A percentile compares a stretch with the other conserved stretches of the same genome.
Conservation (phyloP, 1,140 invertebrate genomes). For the Xylocopa sonorina region DNA sequence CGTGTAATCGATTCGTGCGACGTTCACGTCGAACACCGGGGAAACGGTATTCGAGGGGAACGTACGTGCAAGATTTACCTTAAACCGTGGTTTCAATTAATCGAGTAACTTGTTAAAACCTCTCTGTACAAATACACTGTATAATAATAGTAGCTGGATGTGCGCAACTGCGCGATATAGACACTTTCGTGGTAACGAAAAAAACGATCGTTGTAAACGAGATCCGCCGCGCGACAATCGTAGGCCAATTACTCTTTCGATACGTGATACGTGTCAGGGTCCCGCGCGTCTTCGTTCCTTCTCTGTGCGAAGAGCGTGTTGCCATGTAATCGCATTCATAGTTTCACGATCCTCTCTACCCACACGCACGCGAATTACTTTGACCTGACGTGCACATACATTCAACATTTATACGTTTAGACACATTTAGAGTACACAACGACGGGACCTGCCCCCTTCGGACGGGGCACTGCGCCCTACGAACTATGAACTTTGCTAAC, state of each 20-base stretch:
- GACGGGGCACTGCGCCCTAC: background rate
- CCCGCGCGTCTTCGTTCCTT: background rate
- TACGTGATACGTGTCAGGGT: background rate
- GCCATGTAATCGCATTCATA: slow-evolving; percentile 10
- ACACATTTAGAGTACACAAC: slow-evolving; percentile 43
- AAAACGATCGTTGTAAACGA: slow-evolving; percentile 30
- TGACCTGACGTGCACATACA: slow-evolving; percentile 23
- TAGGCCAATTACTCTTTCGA: slow-evolving; percentile 37
- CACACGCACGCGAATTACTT: slow-evolving; percentile 8
- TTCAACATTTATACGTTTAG: slow-evolving; percentile 53
- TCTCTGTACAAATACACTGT: slow-evolving; percentile 34
- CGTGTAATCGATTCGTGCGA: background rate
- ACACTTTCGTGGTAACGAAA: slow-evolving; percentile 21
- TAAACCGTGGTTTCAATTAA: background rate
- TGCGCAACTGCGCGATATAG: slow-evolving; percentile 15
- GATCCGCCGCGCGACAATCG: slow-evolving; percentile 8
- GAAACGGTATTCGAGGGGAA: background rate
- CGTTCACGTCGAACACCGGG: background rate
- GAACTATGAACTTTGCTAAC: background rate
- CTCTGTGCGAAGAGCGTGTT: background rate
- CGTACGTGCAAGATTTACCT: background rate
- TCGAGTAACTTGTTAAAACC: slow-evolving; percentile 24
- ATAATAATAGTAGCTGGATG: slow-evolving; percentile 22
- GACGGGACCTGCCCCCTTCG: background rate
- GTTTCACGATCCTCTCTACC: slow-evolving; percentile 17